Evolutionary conservation across 92 coral and sea anemone genomes (phyloP).

Genomic region (Hydrozoanthus gracilis): DNA sequence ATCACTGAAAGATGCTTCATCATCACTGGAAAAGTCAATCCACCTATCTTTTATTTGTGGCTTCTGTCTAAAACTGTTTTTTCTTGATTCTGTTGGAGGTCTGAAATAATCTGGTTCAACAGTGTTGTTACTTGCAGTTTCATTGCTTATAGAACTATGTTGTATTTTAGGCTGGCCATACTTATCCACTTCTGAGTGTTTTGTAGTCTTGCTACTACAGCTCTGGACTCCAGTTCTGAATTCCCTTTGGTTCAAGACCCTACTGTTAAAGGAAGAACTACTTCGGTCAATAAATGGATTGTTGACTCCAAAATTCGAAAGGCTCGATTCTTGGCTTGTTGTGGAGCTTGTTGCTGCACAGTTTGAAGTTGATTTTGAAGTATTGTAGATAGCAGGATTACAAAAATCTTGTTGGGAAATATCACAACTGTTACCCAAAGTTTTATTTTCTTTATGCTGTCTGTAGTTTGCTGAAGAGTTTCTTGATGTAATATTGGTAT

Average conservation of each 20-base stretch:
- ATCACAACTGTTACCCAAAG: background rate
- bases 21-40: slow-evolving; percentile 54
- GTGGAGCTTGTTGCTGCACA: background rate
- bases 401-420: no score
- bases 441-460: background rate
- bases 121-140: slow-evolving; percentile 33
- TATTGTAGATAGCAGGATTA: background rate
- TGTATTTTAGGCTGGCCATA: background rate
- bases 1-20: slow-evolving; percentile 23
- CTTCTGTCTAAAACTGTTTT: slow-evolving; percentile 1
- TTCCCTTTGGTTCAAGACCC: background rate
- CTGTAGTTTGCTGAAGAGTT: background rate
- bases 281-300: background rate
- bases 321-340: background rate
- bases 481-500: background rate
- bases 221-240: background rate
- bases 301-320: background rate
- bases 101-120: slow-evolving; percentile 33
- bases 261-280: background rate
- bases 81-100: background rate
- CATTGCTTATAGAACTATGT: background rate
- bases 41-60: slow-evolving; percentile 40
- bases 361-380: background rate
- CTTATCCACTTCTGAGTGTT: background rate
- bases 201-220: background rate